These are phyloP conservation scores for Solea solea DNA, from an alignment of 2,113 vertebrate species.

Conservation along the genomic window DNA sequence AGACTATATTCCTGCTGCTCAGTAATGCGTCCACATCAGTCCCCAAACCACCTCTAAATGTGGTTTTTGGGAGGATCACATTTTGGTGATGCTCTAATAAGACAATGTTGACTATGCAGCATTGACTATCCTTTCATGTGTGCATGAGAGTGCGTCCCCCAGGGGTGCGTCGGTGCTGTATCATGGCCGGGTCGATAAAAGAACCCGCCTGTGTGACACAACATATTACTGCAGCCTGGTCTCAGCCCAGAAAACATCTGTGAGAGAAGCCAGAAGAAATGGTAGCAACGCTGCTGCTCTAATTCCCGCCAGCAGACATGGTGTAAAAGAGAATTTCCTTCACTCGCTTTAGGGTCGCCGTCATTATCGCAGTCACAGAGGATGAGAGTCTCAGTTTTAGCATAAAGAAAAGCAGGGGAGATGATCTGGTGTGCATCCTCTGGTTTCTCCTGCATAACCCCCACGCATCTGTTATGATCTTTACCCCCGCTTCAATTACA, in stretches of 20 bases:
- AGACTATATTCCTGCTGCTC: too few relatives aligned
- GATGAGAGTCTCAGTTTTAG: slow-evolving; percentile 2
- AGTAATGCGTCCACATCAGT: too few relatives aligned
- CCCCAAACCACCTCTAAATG: too few relatives aligned
- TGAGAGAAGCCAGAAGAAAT: slow-evolving; percentile 35
- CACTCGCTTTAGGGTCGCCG: slow-evolving; percentile 26
- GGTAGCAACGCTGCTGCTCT: slow-evolving; percentile 34
- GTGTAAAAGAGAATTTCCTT: slow-evolving; percentile 34
- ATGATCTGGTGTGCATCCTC: neutral
- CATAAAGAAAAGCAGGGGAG: neutral
- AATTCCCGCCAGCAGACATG: slow-evolving; percentile 51
- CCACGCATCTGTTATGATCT: slow-evolving; percentile 11
- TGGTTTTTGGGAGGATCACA: too few relatives aligned
- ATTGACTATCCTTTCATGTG: slow-evolving; percentile 1
- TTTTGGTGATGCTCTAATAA: neutral
- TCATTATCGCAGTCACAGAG: slow-evolving; percentile 10
- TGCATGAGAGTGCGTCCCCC: slow-evolving; percentile 16
- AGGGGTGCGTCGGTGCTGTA: slow-evolving; percentile 57
- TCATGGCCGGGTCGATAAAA: slow-evolving; percentile 75
- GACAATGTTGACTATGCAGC: slow-evolving; percentile 39
- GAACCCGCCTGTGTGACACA: slow-evolving; percentile 69
- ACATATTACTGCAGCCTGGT: slow-evolving; percentile 73
- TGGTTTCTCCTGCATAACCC: neutral
- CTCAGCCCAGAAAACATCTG: slow-evolving; percentile 43
- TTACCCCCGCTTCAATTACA: slow-evolving; percentile 29